Base-by-base conservation (phyloP, 2,797 vertebrate genomes). In the Enteromius thamalakanensis region DNA sequence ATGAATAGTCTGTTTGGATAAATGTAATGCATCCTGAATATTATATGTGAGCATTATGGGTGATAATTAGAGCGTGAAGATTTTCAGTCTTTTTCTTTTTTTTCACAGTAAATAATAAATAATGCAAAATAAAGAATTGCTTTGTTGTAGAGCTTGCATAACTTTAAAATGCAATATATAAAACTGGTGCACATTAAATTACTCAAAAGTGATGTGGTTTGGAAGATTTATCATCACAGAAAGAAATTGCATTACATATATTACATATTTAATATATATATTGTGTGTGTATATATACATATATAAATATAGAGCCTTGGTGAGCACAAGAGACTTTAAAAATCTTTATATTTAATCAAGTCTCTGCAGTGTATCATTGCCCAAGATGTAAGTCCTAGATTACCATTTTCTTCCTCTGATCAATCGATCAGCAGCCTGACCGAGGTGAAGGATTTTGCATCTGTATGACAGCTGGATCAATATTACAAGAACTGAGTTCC, bases 391-490 rank as follows among this genome's bases (percentile, higher is more conserved):
- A 47, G 58, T 42, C 53, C 51, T 21, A 42, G 69, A 64, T 37
- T 21, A 76, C 55, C 60, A 45, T 76, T 76, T 55, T 55, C 17
- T 71, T 67, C 32, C 26, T 26, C 17, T 42, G 58, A 81, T 40
- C 80, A 53, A 67, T 82, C 60, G 17, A 29, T 76, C 34, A 9
- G 15, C 15, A 68, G 71, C 34, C 70, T 45, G 62, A 67, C 60
- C 7, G 47, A 76, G 47, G 71, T 75, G 70, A 67, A 42, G 29
- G 65, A 42, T 42, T 74, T 64, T 72, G 58, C 40, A n/a, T 37
- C 69, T 47, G 58, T 67, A 74, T 75, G 80, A 67, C 71, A 76
- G 47, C 6, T 53, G 32, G 32, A 55, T 82, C 71, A 76, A 82
- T 82, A 81, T 64, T 17, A 67, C 60, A 55, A 7, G 11, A 21